Evolutionary conservation across 1,140 invertebrate genomes (phyloP).

Genomic region (Hypothenemus hampei): DNA sequence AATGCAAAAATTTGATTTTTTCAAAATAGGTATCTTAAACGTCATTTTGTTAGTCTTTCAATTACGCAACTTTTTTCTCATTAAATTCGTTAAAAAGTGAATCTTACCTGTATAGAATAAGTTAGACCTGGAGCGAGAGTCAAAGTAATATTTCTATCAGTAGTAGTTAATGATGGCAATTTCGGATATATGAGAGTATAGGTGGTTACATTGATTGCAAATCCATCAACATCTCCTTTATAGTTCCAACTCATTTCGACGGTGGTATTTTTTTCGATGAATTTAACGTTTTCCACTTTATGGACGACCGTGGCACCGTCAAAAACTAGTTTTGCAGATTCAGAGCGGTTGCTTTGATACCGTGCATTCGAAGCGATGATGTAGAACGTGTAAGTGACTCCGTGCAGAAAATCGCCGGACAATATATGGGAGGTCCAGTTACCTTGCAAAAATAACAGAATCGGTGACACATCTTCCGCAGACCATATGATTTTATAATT

Average conservation of each 20-base stretch:
- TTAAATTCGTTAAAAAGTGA: no score
- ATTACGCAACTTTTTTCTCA: no score
- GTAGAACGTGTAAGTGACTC: conserved; percentile 66
- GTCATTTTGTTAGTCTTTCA: no score
- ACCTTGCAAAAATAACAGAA: conserved; percentile 33
- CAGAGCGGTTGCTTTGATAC: conserved; percentile 55
- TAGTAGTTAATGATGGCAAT: conserved; percentile 42
- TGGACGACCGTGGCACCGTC: conserved; percentile 59
- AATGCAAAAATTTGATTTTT: no score
- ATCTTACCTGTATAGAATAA: conserved; percentile 45
- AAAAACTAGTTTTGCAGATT: conserved; percentile 53
- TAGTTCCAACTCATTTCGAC: conserved; percentile 54
- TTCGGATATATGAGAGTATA: conserved; percentile 50
- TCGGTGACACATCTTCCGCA: conserved; percentile 34
- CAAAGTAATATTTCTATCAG: conserved; percentile 46
- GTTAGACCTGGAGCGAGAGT: conserved; percentile 51
- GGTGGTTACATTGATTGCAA: conserved; percentile 51
- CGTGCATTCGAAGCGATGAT: conserved; percentile 61
- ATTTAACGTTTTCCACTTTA: conserved; percentile 53
- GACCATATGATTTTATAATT: conserved; percentile 57
- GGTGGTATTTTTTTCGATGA: conserved; percentile 45
- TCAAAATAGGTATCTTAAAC: no score
- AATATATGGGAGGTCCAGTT: conserved; percentile 51
- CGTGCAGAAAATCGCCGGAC: conserved; percentile 55
- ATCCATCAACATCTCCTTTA: conserved; percentile 57